phyloP scores from a whole-genome alignment of 2,888 invertebrate species.

The Litoditis marina region DNA sequence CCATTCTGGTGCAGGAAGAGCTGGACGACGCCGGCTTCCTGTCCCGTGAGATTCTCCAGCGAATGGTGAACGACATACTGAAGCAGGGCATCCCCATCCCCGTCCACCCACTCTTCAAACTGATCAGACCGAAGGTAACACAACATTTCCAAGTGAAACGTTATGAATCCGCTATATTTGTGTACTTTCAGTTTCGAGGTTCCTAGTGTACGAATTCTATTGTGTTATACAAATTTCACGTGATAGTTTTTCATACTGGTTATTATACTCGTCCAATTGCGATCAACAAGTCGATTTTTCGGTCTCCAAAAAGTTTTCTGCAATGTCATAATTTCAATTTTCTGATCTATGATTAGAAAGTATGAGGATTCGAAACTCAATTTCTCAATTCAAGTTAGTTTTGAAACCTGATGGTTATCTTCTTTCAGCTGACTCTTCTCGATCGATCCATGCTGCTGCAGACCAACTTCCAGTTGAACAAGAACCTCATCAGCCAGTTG shows the following conservation, averaged over 20 bases:
- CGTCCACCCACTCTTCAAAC: conserved; percentile 58
- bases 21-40: conserved; percentile 58
- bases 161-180: background rate
- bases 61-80: conserved; percentile 57
- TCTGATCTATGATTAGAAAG: no score
- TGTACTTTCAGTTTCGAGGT: no score
- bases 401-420: background rate
- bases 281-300: no score
- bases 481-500: conserved; percentile 52
- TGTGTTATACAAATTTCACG: no score
- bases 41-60: conserved; percentile 53
- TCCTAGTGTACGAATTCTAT: no score
- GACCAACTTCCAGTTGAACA: conserved; percentile 56
- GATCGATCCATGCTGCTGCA: conserved; percentile 55
- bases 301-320: no score
- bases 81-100: conserved; percentile 59
- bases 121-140: conserved; percentile 53
- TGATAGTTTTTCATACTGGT: no score
- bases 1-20: conserved; percentile 54
- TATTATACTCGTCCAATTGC: no score
- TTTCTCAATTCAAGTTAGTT: background rate
- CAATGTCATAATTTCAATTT: no score
- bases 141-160: background rate
- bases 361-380: background rate
- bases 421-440: conserved; percentile 48